Evolutionary conservation across 2,888 invertebrate genomes (phyloP), one percentile per base, ranked within the genome.

Genomic region (Athrips mouffetella): DNA sequence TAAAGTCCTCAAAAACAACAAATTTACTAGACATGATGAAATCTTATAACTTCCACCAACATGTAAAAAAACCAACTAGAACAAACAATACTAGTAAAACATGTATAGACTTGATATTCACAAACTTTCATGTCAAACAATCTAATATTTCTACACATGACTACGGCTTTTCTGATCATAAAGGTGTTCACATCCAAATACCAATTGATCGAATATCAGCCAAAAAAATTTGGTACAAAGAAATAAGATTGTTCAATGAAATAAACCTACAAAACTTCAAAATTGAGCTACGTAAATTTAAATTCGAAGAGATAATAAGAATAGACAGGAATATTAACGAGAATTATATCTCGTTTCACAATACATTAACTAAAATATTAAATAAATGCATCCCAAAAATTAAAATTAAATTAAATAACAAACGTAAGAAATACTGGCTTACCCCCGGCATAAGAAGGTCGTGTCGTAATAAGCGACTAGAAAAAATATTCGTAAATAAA

Each of bases 71-170:
- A 16, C 11, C 11, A 35, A 35, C 35, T 11, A 35, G 35, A 35
- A 35, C 16, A 2, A 35, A 15, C 4, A 10, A 13, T 3, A 35
- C 35, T 8, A 18, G 16, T 16, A 18, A 7, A 8, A 35, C 15
- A 6, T 35, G 35, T 16, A 35, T 35, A 35, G 35, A 35, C 13
- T 18, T 35, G 16, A 35, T 35, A 35, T 35, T 35, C 16, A 35
- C 35, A 1, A 35, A 35, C 35, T 18, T 35, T 8, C 35, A 35
- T 6, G 10, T 8, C 1, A 35, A 15, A 2, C 13, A 35, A 5
- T 11, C 18, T 8, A 16, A 35, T 10, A 35, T 13, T 1, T 18
- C 10, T 15, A 16, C 16, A 10, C 7, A 35, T 10, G 35, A 35
- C 3, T 35, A 35, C 18, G 35, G 18, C 3, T 35, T 35, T 16